Conservation (phyloP, 2,888 invertebrate species). For the Dasypogon diadema region DNA sequence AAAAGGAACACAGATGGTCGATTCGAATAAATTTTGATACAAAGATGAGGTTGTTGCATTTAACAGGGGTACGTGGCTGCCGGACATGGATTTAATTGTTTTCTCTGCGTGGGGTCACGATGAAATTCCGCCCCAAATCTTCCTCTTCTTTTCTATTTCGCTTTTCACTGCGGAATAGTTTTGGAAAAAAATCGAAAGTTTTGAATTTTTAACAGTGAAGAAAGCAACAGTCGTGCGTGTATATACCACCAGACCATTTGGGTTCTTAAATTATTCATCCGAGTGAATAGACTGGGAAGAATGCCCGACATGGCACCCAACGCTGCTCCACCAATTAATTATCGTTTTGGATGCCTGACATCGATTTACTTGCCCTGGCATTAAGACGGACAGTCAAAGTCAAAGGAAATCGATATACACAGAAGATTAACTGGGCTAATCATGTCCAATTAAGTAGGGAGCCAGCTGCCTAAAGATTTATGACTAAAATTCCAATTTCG, state of each 20-base stretch:
- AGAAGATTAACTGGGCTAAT: conserved; percentile 30
- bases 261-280: conserved; percentile 8
- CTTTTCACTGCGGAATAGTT: not conserved
- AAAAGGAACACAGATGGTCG: not conserved
- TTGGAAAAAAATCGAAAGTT: not conserved
- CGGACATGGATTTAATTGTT: not conserved
- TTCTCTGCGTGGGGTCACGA: not conserved
- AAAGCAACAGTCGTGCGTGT: not conserved
- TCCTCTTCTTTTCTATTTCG: not conserved
- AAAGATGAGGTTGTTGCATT: no score
- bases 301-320: not conserved
- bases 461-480: conserved; percentile 41
- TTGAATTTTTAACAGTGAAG: not conserved
- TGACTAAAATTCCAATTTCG: conserved; percentile 31
- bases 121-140: not conserved
- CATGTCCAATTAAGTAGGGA: conserved; percentile 21
- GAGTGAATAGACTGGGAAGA: not conserved
- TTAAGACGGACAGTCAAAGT: not conserved
- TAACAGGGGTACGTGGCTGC: no score
- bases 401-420: conserved; percentile 26
- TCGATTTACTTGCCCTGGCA: conserved; percentile 9
- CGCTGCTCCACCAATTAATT: conserved; percentile 4
- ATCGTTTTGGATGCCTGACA: conserved; percentile 12
- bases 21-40: not conserved
- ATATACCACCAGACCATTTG: not conserved